phyloP scores from a whole-genome alignment of 2,888 invertebrate genomes.

The Byasa hedistus region DNA sequence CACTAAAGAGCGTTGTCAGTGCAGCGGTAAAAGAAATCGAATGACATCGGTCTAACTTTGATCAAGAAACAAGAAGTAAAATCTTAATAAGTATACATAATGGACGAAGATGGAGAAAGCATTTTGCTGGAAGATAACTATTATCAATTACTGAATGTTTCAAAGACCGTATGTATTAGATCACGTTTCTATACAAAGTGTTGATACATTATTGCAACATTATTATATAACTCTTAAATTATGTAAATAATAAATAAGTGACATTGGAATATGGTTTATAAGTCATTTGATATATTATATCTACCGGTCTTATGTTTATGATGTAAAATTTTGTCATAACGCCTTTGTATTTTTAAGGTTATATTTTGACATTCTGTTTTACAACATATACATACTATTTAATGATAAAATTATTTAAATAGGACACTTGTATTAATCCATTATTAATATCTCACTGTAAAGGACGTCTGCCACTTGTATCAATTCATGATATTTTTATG shows the following conservation, averaged over 20 bases:
- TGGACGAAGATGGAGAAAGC: constrained; percentile 86
- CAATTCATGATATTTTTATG: not conserved
- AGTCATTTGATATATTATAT: not conserved
- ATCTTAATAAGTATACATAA: constrained; percentile 50
- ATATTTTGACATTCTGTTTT: not conserved
- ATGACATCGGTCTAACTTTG: constrained; percentile 27
- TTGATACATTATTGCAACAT: constrained; percentile 47
- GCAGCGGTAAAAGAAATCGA: constrained; percentile 45
- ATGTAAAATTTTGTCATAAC: not conserved
- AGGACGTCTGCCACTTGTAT: too few relatives aligned
- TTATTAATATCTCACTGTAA: not conserved
- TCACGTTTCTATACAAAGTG: constrained; percentile 38
- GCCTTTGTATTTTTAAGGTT: not conserved
- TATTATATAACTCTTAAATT: constrained; percentile 49
- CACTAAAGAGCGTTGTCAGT: constrained; percentile 38
- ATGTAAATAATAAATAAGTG: constrained; percentile 20
- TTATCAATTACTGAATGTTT: constrained; percentile 92
- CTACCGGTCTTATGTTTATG: not conserved
- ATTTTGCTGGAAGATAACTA: constrained; percentile 89
- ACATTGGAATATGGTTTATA: not conserved
- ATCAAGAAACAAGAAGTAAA: constrained; percentile 34
- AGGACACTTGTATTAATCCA: not conserved
- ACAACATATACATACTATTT: not conserved
- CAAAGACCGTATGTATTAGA: constrained; percentile 85
- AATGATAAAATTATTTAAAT: not conserved